A percentile compares a stretch with the other conserved stretches of the same genome.
phyloP scores from a whole-genome alignment of 2,888 invertebrate genomes.

The Plagodis pulveraria region DNA sequence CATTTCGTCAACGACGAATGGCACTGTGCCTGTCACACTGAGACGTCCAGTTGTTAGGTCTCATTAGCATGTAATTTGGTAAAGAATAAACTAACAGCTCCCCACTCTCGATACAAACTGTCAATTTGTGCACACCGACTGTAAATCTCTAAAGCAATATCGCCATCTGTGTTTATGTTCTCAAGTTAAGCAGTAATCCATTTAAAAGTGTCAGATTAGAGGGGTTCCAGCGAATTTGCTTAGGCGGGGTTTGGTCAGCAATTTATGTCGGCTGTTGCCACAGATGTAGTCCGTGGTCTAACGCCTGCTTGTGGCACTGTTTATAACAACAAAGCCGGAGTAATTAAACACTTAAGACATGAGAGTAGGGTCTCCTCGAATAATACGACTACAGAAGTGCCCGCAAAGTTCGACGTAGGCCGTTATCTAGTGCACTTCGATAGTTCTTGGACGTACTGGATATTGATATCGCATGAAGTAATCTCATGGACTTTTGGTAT shows the following conservation, averaged over 20 bases:
- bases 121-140: constrained; percentile 16
- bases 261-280: constrained; percentile 66
- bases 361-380: constrained; percentile 47
- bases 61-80: no score
- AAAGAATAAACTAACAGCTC: background rate
- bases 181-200: constrained; percentile 63
- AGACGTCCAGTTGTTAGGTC: no score
- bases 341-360: constrained; percentile 72
- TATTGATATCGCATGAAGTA: background rate
- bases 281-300: constrained; percentile 62
- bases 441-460: constrained; percentile 11
- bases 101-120: constrained; percentile 24
- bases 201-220: constrained; percentile 76
- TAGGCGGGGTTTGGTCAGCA: constrained; percentile 67
- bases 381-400: constrained; percentile 23
- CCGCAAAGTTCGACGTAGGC: constrained; percentile 28
- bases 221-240: constrained; percentile 65
- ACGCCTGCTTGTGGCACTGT: constrained; percentile 62
- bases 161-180: constrained; percentile 56
- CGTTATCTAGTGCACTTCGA: constrained; percentile 28
- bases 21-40: no score
- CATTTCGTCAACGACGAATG: no score
- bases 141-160: constrained; percentile 47
- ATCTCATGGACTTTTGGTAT: background rate
- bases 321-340: constrained; percentile 74